phyloP scores from a whole-genome alignment of 2,888 invertebrate species.

The Crepidodera aurea region DNA sequence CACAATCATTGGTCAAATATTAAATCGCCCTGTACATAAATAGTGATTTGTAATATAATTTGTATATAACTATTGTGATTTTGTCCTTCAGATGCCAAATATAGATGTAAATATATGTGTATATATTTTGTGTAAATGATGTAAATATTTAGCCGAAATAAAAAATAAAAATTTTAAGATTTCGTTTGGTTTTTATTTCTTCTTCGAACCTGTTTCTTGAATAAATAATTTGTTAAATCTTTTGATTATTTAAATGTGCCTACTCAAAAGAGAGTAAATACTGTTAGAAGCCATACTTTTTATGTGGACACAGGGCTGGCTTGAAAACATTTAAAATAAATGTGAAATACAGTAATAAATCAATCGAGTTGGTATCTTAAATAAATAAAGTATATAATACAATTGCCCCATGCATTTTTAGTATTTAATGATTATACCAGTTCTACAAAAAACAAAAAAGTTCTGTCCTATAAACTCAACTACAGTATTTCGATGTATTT shows the following conservation, averaged over 20 bases:
- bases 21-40: not conserved
- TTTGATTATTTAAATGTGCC: slow-evolving; percentile 1
- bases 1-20: not conserved
- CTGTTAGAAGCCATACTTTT: not conserved
- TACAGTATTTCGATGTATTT: too few species aligned
- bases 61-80: slow-evolving; percentile 45
- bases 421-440: too few species aligned
- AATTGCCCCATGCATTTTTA: too few species aligned
- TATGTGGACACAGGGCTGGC: too few species aligned
- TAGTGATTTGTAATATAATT: slow-evolving; percentile 36
- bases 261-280: not conserved
- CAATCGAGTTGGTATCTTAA: too few species aligned
- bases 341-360: too few species aligned
- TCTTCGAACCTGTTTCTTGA: slow-evolving; percentile 9
- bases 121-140: slow-evolving; percentile 41
- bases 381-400: too few species aligned
- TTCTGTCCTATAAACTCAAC: too few species aligned
- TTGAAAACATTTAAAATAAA: too few species aligned
- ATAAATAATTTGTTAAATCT: not conserved
- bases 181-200: slow-evolving; percentile 27
- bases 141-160: slow-evolving; percentile 40
- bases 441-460: too few species aligned
- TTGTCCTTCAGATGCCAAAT: slow-evolving; percentile 49
- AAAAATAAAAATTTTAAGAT: slow-evolving; percentile 29
- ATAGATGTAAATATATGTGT: slow-evolving; percentile 46